These are phyloP conservation scores for Drosophila ananassae DNA, from an alignment of 1,140 invertebrate genomes.

Conservation along the genomic window DNA sequence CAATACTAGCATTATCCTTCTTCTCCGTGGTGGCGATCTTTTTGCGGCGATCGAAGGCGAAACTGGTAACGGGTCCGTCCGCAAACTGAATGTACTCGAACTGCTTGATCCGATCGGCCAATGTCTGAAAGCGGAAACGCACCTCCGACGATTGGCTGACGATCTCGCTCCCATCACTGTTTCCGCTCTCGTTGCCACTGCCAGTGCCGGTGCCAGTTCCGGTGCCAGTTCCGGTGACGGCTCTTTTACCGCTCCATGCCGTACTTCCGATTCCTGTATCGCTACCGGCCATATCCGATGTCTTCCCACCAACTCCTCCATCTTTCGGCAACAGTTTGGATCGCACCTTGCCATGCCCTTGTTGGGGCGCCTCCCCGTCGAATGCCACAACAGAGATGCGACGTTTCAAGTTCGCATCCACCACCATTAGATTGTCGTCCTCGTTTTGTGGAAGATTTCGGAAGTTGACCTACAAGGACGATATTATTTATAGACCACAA, in stretches of 20 bases:
- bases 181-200: neutral
- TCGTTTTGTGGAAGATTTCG: neutral
- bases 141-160: conserved; percentile 2
- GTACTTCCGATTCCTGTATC: no score
- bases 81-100: conserved; percentile 61
- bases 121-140: conserved; percentile 38
- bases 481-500: no score
- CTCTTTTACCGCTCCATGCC: no score
- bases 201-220: neutral
- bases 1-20: neutral
- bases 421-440: conserved; percentile 40
- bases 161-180: neutral
- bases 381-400: conserved; percentile 18
- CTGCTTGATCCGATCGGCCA: conserved; percentile 51
- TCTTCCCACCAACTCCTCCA: no score
- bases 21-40: neutral
- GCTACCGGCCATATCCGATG: neutral
- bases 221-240: neutral
- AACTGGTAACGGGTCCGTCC: conserved; percentile 47
- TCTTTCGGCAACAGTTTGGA: conserved; percentile 3
- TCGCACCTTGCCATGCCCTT: neutral
- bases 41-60: conserved; percentile 43
- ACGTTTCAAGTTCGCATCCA: conserved; percentile 42
- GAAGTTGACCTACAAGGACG: neutral
- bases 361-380: neutral